Conservation (phyloP, 2,113 vertebrate species). For the Conger conger region DNA sequence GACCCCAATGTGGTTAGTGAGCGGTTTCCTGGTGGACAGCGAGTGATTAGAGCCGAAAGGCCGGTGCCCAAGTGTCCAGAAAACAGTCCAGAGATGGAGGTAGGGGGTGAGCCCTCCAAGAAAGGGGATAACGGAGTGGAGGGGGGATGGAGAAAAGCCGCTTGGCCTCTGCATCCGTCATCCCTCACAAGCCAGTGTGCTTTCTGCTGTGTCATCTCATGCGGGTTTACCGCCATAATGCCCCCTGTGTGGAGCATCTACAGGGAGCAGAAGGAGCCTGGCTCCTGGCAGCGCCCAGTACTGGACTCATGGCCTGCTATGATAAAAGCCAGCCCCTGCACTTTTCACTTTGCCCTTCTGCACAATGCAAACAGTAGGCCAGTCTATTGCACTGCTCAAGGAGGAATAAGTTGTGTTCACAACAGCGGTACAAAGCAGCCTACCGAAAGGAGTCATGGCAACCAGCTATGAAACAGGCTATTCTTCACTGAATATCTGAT, state of each 20-base stretch:
- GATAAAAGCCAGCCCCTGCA: background rate
- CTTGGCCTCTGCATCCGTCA: conserved; percentile 37
- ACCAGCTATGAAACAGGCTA: too few species aligned
- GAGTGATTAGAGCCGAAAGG: background rate
- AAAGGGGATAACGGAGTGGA: conserved; percentile 47
- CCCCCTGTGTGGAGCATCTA: background rate
- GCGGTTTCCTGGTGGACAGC: background rate
- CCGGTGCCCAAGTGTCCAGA: background rate
- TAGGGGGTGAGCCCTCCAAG: conserved; percentile 48
- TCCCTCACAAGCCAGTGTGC: background rate
- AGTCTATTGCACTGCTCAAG: too few species aligned
- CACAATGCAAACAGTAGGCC: too few species aligned
- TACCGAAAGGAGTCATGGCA: too few species aligned
- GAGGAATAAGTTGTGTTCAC: too few species aligned
- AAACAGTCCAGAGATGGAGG: background rate
- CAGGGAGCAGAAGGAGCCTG: background rate
- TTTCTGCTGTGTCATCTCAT: background rate
- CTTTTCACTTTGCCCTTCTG: too few species aligned
- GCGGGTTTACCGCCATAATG: background rate
- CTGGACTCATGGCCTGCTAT: background rate
- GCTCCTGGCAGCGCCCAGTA: background rate
- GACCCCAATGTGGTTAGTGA: background rate
- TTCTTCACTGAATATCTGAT: too few species aligned
- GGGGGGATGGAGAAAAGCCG: conserved; percentile 42
- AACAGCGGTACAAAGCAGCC: too few species aligned